Evolutionary conservation across 2,888 invertebrate species (phyloP).

Genomic region (Cinara cedri): DNA sequence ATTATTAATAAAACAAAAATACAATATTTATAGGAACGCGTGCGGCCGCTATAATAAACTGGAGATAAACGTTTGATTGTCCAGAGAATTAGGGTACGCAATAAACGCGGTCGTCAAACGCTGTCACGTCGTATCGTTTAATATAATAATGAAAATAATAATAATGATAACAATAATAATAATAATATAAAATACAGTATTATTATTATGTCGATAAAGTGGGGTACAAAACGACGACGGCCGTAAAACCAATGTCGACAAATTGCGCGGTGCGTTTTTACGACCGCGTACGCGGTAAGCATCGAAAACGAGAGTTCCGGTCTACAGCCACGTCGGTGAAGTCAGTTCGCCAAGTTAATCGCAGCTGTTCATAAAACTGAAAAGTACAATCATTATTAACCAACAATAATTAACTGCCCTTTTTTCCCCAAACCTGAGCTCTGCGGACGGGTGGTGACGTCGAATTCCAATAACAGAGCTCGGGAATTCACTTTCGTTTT

Average conservation of each 20-base stretch:
- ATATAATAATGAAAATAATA: not conserved
- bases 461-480: too few relatives aligned
- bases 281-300: not conserved
- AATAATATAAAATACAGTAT: not conserved
- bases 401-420: too few relatives aligned
- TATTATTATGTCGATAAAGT: not conserved
- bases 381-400: not conserved
- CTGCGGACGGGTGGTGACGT: too few relatives aligned
- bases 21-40: too few relatives aligned
- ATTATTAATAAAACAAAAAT: too few relatives aligned
- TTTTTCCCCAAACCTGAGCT: too few relatives aligned
- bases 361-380: not conserved
- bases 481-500: too few relatives aligned
- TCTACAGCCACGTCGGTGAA: too few relatives aligned
- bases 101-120: constrained; percentile 1
- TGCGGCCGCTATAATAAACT: too few relatives aligned
- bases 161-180: not conserved
- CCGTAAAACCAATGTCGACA: constrained; percentile 13
- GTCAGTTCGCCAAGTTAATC: not conserved
- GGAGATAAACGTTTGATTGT: not conserved
- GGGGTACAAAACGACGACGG: constrained; percentile 7
- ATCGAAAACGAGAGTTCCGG: not conserved
- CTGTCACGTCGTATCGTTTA: not conserved
- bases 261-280: constrained; percentile 22
- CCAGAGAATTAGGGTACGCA: constrained; percentile 13